phyloP scores from a whole-genome alignment of 1,140 invertebrate genomes.

The Aporrectodea caliginosa region DNA sequence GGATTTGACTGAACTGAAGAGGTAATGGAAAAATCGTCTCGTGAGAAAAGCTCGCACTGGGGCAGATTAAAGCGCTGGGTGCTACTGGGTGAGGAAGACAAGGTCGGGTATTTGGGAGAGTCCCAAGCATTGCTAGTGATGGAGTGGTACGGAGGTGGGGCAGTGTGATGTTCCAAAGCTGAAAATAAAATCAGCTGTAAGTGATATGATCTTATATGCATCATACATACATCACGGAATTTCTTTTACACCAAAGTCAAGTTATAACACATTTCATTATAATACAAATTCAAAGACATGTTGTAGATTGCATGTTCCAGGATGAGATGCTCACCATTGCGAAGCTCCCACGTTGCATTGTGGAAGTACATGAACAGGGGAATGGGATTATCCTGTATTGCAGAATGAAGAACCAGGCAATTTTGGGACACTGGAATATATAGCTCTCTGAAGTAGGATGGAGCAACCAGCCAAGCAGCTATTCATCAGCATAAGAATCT shows the following conservation, averaged over 20 bases:
- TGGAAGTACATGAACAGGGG: too few relatives aligned
- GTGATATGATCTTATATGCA: not conserved
- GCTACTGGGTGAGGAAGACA: not conserved
- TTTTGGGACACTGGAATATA: too few relatives aligned
- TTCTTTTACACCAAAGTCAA: not conserved
- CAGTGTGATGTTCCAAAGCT: not conserved
- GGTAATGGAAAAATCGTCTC: not conserved
- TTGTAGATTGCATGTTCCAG: too few relatives aligned
- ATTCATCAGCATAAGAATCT: too few relatives aligned
- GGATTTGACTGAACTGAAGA: not conserved
- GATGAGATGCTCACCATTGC: too few relatives aligned
- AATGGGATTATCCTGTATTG: too few relatives aligned
- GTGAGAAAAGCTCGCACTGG: not conserved
- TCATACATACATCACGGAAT: not conserved
- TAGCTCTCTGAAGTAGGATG: too few relatives aligned
- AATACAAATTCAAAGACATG: not conserved
- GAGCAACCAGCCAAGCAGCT: too few relatives aligned
- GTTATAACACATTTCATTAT: not conserved
- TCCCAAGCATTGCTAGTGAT: not conserved
- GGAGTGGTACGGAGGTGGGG: not conserved
- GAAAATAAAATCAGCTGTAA: not conserved
- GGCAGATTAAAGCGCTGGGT: not conserved
- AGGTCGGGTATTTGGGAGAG: not conserved
- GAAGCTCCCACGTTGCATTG: too few relatives aligned
- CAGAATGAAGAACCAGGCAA: too few relatives aligned